Evolutionary conservation across 2,113 vertebrate genomes (phyloP).

Genomic region (Plotosus lineatus): DNA sequence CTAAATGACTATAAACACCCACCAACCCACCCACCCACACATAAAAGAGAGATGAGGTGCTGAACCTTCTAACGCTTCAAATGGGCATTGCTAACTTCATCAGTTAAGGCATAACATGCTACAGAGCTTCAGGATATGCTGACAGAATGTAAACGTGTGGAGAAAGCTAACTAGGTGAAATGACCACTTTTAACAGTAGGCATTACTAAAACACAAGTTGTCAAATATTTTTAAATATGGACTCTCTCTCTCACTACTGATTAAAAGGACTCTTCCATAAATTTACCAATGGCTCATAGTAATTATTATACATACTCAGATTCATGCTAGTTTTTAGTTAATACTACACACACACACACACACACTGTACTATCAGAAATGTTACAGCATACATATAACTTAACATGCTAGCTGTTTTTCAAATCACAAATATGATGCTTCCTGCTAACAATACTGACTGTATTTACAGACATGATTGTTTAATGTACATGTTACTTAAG

Average conservation of each 20-base stretch:
- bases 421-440: neutral
- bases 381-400: neutral
- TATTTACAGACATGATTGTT: neutral
- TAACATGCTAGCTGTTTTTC: neutral
- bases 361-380: neutral
- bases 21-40: slow-evolving; percentile 16
- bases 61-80: neutral
- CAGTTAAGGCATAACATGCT: neutral
- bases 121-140: neutral
- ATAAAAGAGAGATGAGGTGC: neutral
- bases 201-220: neutral
- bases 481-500: neutral
- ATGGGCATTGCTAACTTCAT: neutral
- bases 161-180: neutral
- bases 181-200: neutral
- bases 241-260: neutral
- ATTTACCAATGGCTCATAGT: neutral
- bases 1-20: slow-evolving; percentile 16
- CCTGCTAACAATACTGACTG: neutral
- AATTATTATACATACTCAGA: neutral
- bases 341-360: neutral
- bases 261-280: neutral
- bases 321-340: neutral
- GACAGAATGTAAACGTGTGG: neutral
- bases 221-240: neutral